Evolutionary conservation across 2,797 vertebrate species (phyloP).

Genomic region (Mionectes olivaceus): DNA sequence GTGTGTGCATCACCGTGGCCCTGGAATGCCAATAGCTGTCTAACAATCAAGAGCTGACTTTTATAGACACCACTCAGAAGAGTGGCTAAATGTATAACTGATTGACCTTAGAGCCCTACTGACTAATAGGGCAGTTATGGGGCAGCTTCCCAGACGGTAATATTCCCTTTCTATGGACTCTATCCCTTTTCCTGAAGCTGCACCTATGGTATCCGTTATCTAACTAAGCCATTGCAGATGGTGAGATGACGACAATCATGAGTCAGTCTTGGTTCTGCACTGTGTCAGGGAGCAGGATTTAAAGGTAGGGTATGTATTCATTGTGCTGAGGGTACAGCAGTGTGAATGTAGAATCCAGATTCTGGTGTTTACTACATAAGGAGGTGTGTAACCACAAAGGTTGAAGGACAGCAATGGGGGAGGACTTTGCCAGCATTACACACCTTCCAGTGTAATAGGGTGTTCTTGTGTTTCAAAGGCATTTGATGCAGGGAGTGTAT

Average conservation of each 20-base stretch:
- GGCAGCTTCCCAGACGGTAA: background rate
- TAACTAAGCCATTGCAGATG: rapidly evolving
- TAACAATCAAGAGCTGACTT: background rate
- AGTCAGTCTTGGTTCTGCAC: background rate
- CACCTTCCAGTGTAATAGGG: background rate
- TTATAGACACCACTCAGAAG: background rate
- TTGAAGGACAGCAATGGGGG: background rate
- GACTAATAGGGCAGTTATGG: background rate
- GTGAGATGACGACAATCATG: background rate
- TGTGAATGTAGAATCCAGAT: background rate
- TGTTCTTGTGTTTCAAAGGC: background rate
- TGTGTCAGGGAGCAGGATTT: background rate
- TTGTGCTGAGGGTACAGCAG: background rate
- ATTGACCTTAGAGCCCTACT: background rate
- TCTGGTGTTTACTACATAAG: background rate
- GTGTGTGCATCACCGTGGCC: background rate
- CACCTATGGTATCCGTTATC: background rate
- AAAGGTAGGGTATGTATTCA: background rate
- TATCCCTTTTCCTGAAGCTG: background rate
- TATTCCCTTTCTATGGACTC: background rate
- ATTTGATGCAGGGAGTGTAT: background rate
- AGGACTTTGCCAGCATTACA: background rate
- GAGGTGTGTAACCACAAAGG: background rate
- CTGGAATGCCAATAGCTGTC: background rate
- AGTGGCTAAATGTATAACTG: background rate